phyloP scores from a whole-genome alignment of 2,113 vertebrate genomes.

The Tichodroma muraria region DNA sequence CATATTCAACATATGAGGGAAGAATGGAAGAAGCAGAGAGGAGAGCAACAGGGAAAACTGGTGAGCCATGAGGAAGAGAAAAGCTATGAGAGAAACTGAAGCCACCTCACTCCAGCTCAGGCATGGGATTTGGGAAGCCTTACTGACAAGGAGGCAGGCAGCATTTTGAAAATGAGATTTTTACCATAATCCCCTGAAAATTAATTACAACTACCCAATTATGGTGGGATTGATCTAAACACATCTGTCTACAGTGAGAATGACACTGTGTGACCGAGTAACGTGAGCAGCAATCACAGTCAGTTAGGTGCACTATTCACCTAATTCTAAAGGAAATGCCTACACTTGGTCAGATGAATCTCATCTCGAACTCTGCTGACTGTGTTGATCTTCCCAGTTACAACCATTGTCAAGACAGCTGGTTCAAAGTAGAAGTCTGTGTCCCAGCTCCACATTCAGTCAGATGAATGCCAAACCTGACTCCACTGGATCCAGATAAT shows the following conservation, averaged over 20 bases:
- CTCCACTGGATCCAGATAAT: not conserved
- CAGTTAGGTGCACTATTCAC: not conserved
- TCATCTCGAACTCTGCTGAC: not conserved
- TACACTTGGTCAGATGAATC: not conserved
- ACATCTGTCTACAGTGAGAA: not conserved
- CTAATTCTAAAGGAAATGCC: not conserved
- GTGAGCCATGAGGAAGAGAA: not conserved
- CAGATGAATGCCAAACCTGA: not conserved
- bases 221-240: not conserved
- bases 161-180: not conserved
- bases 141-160: not conserved
- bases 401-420: not conserved
- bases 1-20: not conserved
- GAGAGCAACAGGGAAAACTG: not conserved
- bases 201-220: not conserved
- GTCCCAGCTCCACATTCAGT: not conserved
- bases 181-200: not conserved
- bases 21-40: not conserved
- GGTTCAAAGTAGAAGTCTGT: not conserved
- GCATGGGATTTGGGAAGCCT: not conserved
- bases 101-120: not conserved
- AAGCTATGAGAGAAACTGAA: not conserved
- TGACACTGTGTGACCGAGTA: not conserved
- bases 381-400: not conserved
- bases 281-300: accelerated